Conservation (phyloP, 2,797 vertebrate genomes). For the Calcarius lapponicus region DNA sequence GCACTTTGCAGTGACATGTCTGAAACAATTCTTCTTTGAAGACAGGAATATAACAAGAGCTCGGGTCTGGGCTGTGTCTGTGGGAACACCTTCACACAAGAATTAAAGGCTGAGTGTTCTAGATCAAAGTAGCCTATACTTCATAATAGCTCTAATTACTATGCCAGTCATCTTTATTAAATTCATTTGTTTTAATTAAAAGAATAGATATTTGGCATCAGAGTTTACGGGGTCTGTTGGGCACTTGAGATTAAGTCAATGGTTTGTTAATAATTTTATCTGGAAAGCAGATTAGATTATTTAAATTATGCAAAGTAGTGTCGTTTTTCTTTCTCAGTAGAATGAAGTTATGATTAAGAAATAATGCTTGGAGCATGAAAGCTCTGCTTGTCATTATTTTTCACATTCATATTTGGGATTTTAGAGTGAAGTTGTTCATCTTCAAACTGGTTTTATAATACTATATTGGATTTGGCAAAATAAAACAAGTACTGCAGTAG, state of each 20-base stretch:
- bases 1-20: neutral
- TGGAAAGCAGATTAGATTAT: constrained; percentile 43
- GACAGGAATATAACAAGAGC: neutral
- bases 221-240: neutral
- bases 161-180: neutral
- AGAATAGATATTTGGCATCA: neutral
- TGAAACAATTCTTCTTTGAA: constrained; percentile 11
- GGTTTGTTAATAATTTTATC: constrained; percentile 50
- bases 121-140: constrained; percentile 4
- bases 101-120: neutral
- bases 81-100: constrained; percentile 10
- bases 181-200: constrained; percentile 22
- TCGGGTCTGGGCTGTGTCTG: neutral
- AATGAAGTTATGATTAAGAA: constrained; percentile 53
- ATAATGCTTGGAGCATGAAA: neutral
- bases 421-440: constrained; percentile 21
- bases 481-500: constrained; percentile 13
- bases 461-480: constrained; percentile 22
- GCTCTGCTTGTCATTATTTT: constrained; percentile 58
- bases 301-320: constrained; percentile 44
- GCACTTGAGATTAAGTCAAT: constrained; percentile 34
- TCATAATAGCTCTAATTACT: neutral
- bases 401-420: constrained; percentile 22
- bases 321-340: neutral
- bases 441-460: constrained; percentile 49